phyloP scores from a whole-genome alignment of 2,797 vertebrate genomes.

The Micropoecilia bifurca region DNA sequence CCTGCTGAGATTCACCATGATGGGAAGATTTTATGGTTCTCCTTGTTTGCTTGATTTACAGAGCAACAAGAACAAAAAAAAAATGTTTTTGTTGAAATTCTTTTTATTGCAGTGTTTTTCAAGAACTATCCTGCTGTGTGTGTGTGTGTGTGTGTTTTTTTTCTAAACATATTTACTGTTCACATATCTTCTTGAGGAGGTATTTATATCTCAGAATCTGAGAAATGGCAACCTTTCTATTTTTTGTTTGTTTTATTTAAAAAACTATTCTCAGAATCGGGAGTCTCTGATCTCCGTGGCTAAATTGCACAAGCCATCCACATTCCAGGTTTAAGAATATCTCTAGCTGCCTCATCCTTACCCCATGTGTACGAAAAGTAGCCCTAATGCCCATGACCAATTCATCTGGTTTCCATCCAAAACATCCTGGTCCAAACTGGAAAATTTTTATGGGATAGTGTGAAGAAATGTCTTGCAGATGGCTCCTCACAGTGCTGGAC shows the following conservation, averaged over 20 bases:
- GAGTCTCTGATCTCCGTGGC: constrained; percentile 56
- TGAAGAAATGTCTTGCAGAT: constrained; percentile 85
- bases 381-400: constrained; percentile 73
- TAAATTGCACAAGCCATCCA: constrained; percentile 75
- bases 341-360: constrained; percentile 70
- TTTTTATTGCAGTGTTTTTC: not conserved
- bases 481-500: constrained; percentile 60
- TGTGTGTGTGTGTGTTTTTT: not conserved
- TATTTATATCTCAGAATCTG: constrained; percentile 65
- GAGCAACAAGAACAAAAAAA: not conserved
- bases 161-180: constrained; percentile 47
- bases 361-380: constrained; percentile 77
- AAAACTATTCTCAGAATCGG: constrained; percentile 60
- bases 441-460: constrained; percentile 81
- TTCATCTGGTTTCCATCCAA: constrained; percentile 80
- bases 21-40: constrained; percentile 20
- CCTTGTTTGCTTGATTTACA: constrained; percentile 8
- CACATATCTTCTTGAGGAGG: constrained; percentile 38
- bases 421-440: constrained; percentile 85
- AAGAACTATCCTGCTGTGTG: not conserved
- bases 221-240: constrained; percentile 28
- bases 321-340: constrained; percentile 84
- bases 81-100: not conserved
- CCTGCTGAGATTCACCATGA: constrained; percentile 20
- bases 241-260: constrained; percentile 15